phyloP scores from a whole-genome alignment of 2,113 vertebrate species.

The Calyptommatus sinebrachiatus region DNA sequence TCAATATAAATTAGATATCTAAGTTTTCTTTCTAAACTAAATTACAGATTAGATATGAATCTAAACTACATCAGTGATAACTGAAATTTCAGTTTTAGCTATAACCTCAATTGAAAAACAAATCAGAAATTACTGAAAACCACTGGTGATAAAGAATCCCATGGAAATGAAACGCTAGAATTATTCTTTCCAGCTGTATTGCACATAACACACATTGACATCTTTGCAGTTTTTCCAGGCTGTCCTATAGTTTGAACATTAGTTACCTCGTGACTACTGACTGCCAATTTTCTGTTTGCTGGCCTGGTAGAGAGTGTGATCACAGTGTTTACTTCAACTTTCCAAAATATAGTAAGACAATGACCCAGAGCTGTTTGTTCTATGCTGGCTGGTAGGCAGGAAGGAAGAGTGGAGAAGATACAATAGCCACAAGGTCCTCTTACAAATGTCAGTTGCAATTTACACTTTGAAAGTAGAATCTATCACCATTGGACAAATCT shows the following conservation, averaged over 20 bases:
- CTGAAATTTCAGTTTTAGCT: not conserved
- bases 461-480: slow-evolving; percentile 50
- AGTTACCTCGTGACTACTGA: slow-evolving; percentile 59
- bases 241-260: slow-evolving; percentile 58
- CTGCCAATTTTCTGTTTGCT: slow-evolving; percentile 68
- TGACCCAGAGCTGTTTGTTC: slow-evolving; percentile 63
- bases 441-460: slow-evolving; percentile 56
- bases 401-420: slow-evolving; percentile 57
- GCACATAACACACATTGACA: slow-evolving; percentile 49
- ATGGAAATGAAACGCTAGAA: slow-evolving; percentile 49
- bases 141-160: slow-evolving; percentile 39
- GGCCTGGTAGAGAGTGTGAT: slow-evolving; percentile 65
- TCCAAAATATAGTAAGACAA: slow-evolving; percentile 66
- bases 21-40: not conserved
- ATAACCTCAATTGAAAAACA: slow-evolving; percentile 26
- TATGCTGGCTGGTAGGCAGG: slow-evolving; percentile 60
- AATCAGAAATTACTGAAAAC: slow-evolving; percentile 38
- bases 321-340: slow-evolving; percentile 66
- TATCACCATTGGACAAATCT: slow-evolving; percentile 40
- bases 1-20: not conserved
- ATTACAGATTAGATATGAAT: slow-evolving; percentile 18
- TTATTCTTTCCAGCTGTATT: slow-evolving; percentile 47
- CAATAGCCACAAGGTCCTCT: slow-evolving; percentile 54
- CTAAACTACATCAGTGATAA: not conserved
- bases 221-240: slow-evolving; percentile 55